A percentile compares a stretch with the other conserved stretches of the same genome.
Conservation (phyloP, 2,888 invertebrate genomes). For the Drosophila setosimentum region DNA sequence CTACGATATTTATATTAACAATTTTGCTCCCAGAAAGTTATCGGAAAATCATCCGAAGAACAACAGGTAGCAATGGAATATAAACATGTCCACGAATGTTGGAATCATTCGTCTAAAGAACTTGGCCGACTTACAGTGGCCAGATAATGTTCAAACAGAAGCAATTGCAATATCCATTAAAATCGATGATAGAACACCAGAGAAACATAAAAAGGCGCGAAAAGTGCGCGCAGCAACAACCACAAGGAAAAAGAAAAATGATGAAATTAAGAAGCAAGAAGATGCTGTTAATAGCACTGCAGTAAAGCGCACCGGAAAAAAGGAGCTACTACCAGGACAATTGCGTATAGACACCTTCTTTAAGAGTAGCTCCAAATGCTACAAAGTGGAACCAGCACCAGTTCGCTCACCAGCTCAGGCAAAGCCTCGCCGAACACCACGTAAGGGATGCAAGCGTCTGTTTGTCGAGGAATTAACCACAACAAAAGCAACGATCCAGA, state of each 20-base stretch:
- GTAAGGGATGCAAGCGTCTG: conserved; percentile 71
- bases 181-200: conserved; percentile 40
- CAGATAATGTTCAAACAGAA: background rate
- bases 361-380: conserved; percentile 68
- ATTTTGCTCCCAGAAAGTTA: background rate
- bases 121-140: conserved; percentile 44
- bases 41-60: background rate
- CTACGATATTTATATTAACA: background rate
- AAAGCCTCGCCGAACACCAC: conserved; percentile 12
- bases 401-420: background rate
- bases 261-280: conserved; percentile 1
- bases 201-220: conserved; percentile 45
- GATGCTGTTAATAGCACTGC: conserved; percentile 17
- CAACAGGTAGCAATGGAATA: conserved; percentile 6
- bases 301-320: conserved; percentile 54
- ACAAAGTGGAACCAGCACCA: conserved; percentile 36
- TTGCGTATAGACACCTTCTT: conserved; percentile 75
- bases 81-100: conserved; percentile 35
- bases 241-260: conserved; percentile 39
- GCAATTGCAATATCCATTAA: background rate
- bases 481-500: conserved; percentile 2
- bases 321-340: conserved; percentile 68
- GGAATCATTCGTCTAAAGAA: conserved; percentile 62
- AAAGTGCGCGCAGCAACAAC: conserved; percentile 55
- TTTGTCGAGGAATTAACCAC: conserved; percentile 48